Percentiles rank a stretch among this genome's conserved stretches.
These are phyloP conservation scores for Melinopterus prodromus DNA, from an alignment of 2,888 invertebrate species.

Conservation along the genomic window DNA sequence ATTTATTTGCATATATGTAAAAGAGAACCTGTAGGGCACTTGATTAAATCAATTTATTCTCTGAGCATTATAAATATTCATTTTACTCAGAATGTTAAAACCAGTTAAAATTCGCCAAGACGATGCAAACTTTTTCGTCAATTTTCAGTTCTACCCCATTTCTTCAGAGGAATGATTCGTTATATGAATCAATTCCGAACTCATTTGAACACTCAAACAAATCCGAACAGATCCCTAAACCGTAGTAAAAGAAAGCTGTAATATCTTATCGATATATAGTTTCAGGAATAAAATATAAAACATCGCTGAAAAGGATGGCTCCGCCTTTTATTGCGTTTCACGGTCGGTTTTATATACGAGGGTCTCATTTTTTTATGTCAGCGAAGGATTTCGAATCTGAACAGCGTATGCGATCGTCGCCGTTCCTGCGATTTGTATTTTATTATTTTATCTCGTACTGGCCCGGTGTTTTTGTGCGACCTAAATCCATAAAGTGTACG, in stretches of 20 bases:
- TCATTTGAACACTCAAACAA: neutral
- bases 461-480: neutral
- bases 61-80: neutral
- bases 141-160: neutral
- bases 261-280: constrained; percentile 4
- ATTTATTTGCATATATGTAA: neutral
- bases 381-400: neutral
- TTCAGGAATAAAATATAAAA: neutral
- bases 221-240: neutral
- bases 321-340: neutral
- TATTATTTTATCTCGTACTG: neutral
- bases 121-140: neutral
- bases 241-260: neutral
- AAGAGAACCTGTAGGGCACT: neutral
- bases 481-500: neutral
- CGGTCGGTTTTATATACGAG: neutral
- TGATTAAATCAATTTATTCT: neutral
- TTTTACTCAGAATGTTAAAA: neutral
- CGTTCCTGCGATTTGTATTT: neutral
- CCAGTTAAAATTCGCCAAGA: neutral
- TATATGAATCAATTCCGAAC: neutral
- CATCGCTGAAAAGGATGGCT: neutral
- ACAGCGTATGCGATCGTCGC: neutral
- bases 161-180: neutral
- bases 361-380: neutral